Base-by-base conservation (phyloP, 2,888 invertebrate genomes). In the Phortica magna region DNA sequence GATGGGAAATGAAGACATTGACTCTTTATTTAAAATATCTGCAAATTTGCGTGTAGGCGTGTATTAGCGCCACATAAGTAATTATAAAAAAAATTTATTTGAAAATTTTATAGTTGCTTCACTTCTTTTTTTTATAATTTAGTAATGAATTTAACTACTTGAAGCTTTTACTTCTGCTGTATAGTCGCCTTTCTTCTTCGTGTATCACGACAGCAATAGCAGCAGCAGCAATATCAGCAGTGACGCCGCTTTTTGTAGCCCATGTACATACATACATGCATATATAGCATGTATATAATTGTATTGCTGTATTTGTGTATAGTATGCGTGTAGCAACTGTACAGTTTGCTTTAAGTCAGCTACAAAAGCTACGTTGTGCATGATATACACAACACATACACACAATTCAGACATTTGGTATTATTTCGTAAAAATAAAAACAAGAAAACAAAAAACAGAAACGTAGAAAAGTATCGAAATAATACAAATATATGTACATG, bases 281-380 rank as follows among this genome's bases (percentile, higher is more conserved):
- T 65, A 31, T 48, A 48, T 65, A 48, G 17, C 19, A 53, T 74
- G 19, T 57, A 41, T 22, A 39, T 64, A 55, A 64, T 31, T 64
- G 68, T 53, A 55, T 76, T 22, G 61, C 19, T 77, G 12, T 73
- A 57, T 73, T 42, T 73, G 73, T 59, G 71, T 77, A 72, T 76
- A 17, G 73, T 77, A 74, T 77, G 41, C 48, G 31, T 77, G 80
- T 75, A 59, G 59, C 78, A 80, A 82, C 83, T 85, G 81, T 78
- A 82, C 85, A 84, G 84, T 83, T 82, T 82, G 77, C 80, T 80
- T 80, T 77, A 17, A 59, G 17, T n/a, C 59, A 59, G 19, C 59
- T 48, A 48, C 48, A 48, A 59, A 59, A 59, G 59, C 59, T 17
- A 17, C 59, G 59, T 2, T 59, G 59, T 59, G 59, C 59, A 59